phyloP scores from a whole-genome alignment of 2,113 vertebrate genomes.

The Illadopsis cleaveri region DNA sequence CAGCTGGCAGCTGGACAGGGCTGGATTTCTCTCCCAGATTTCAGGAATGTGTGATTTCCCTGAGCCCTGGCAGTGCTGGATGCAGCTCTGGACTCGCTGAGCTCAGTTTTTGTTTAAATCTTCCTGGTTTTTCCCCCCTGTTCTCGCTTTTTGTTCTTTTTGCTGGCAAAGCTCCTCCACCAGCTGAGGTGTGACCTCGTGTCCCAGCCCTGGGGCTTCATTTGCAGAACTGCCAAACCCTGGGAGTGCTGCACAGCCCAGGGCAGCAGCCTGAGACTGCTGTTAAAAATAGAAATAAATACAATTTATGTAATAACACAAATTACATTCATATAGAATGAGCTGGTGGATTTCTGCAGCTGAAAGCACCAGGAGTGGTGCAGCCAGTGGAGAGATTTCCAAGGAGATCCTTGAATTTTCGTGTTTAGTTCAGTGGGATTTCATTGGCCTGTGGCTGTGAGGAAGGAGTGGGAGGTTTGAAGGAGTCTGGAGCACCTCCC shows the following conservation, averaged over 20 bases:
- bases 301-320: not conserved
- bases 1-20: not conserved
- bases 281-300: not conserved
- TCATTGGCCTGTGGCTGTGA: not conserved
- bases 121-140: not conserved
- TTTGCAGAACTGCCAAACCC: not conserved
- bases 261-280: not conserved
- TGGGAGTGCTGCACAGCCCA: not conserved
- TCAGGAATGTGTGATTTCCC: not conserved
- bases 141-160: not conserved
- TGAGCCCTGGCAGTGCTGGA: not conserved
- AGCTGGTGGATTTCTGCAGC: not conserved
- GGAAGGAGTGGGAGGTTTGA: not conserved
- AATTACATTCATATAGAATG: not conserved
- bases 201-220: not conserved
- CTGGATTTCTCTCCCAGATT: not conserved
- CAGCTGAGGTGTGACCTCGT: constrained; percentile 38
- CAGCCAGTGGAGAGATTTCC: not conserved
- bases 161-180: not conserved
- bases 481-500: not conserved
- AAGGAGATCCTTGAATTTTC: not conserved
- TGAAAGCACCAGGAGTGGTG: not conserved
- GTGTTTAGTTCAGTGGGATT: not conserved
- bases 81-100: not conserved
- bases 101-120: not conserved